Conservation (phyloP, 2,888 invertebrate genomes). For the Amorpha juglandis region DNA sequence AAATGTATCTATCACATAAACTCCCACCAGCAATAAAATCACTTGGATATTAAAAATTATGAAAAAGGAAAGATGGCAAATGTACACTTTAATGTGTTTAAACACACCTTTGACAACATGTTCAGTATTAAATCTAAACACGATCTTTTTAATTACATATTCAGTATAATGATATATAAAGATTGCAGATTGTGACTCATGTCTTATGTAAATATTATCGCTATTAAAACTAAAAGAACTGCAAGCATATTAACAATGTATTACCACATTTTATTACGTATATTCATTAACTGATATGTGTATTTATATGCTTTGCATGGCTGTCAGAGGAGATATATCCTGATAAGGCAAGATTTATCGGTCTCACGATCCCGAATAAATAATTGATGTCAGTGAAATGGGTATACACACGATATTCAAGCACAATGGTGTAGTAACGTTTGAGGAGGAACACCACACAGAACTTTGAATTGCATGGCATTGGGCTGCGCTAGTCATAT, state of each 20-base stretch:
- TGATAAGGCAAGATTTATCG: conserved; percentile 53
- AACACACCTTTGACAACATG: background rate
- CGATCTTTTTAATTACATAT: background rate
- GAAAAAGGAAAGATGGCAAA: background rate
- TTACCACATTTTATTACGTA: conserved; percentile 5
- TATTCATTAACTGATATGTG: conserved; percentile 18
- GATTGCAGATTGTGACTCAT: background rate
- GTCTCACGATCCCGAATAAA: conserved; percentile 44
- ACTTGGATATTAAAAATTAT: background rate
- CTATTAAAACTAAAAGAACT: background rate
- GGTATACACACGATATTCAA: conserved; percentile 21
- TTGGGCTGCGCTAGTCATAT: too few relatives aligned
- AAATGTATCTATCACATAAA: too few relatives aligned
- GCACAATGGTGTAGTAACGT: background rate
- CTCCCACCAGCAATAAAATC: too few relatives aligned
- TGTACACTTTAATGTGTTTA: background rate
- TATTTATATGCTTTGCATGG: conserved; percentile 47
- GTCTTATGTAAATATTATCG: background rate
- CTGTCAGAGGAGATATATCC: conserved; percentile 47
- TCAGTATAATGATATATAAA: background rate
- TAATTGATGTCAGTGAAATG: conserved; percentile 41
- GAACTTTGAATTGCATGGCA: too few relatives aligned
- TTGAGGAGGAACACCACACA: too few relatives aligned
- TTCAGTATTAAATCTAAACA: background rate
- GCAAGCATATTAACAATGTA: too few relatives aligned